phyloP scores from a whole-genome alignment of 2,113 vertebrate species.

The Saguinus midas region DNA sequence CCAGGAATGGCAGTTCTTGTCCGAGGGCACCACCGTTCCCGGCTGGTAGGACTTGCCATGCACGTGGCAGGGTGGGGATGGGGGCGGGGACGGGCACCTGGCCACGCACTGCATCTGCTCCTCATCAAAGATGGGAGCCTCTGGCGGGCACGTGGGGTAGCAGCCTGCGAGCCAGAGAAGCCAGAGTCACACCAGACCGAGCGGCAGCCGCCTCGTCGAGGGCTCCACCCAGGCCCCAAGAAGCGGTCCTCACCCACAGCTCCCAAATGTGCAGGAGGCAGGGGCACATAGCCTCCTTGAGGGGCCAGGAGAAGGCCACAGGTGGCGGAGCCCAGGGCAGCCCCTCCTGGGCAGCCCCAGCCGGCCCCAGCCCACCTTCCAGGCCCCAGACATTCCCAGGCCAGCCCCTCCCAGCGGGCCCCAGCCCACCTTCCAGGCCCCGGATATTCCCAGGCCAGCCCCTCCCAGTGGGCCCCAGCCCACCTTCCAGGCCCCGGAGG shows the following conservation, averaged over 20 bases:
- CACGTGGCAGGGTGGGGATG: slow-evolving; percentile 77
- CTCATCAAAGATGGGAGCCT: slow-evolving; percentile 91
- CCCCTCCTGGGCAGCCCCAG: no score
- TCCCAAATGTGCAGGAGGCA: fast-evolving
- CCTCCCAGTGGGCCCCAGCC: background rate
- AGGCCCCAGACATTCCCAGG: background rate
- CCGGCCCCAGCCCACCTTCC: background rate
- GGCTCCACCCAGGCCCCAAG: background rate
- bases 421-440: no score
- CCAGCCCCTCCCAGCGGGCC: no score
- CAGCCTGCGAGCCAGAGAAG: slow-evolving; percentile 85
- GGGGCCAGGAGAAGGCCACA: fast-evolving
- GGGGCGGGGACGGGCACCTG: slow-evolving; percentile 78
- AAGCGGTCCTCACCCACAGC: fast-evolving
- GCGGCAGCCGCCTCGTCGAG: fast-evolving
- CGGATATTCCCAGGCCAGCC: background rate
- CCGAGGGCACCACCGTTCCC: slow-evolving; percentile 80
- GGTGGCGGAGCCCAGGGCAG: fast-evolving
- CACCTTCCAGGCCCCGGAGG: slow-evolving; percentile 91
- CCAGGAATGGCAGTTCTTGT: slow-evolving; percentile 89
- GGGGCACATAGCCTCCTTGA: fast-evolving
- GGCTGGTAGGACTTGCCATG: slow-evolving; percentile 83
- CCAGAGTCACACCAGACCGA: background rate
- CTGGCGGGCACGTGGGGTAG: slow-evolving; percentile 91
- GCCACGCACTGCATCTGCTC: slow-evolving; percentile 91